Evolutionary conservation across 2,797 vertebrate genomes (phyloP).

Genomic region (Micromesistius poutassou): DNA sequence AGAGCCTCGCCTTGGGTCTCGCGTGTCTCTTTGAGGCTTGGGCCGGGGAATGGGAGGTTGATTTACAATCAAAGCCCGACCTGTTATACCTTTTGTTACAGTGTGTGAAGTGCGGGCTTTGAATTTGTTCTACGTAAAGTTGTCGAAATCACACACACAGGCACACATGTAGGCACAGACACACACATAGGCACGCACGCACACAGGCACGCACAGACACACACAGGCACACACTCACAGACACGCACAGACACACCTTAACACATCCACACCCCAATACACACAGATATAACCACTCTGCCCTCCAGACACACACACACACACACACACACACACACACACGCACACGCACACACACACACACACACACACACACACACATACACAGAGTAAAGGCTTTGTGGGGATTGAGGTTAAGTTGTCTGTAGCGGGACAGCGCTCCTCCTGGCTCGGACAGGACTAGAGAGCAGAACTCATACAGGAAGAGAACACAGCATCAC

Average conservation of each 20-base stretch:
- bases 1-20: not conserved
- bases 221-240: not conserved
- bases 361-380: not conserved
- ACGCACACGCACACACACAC: not conserved
- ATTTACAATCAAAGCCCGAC: too few species aligned
- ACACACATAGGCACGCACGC: too few species aligned
- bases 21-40: not conserved
- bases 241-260: not conserved
- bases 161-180: too few species aligned
- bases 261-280: too few species aligned
- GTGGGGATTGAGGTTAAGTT: not conserved
- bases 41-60: not conserved
- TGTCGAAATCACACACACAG: not conserved
- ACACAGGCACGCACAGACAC: too few species aligned
- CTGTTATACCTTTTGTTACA: not conserved
- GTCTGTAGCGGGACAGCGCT: constrained; percentile 8
- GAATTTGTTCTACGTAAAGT: not conserved
- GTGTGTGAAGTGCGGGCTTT: not conserved
- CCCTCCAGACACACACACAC: not conserved
- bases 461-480: constrained; percentile 26
- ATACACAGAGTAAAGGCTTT: not conserved
- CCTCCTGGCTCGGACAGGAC: not conserved
- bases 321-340: not conserved
- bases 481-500: constrained; percentile 40
- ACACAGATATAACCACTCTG: too few species aligned